Evolutionary conservation across 2,113 vertebrate genomes (phyloP).

Genomic region (Typhlomys cinereus): DNA sequence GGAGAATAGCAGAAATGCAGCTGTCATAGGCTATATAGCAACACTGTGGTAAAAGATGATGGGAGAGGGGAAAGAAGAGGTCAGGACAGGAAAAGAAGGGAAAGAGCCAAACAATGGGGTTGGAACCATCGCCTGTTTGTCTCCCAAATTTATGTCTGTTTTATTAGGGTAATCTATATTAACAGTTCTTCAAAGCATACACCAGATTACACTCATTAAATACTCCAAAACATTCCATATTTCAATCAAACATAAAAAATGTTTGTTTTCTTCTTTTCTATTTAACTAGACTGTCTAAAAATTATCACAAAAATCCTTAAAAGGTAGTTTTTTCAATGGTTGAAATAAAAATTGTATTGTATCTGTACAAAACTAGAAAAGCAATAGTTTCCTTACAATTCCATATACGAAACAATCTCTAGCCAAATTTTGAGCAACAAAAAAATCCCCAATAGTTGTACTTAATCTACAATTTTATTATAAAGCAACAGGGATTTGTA

Average conservation of each 20-base stretch:
- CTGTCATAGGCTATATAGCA: neutral
- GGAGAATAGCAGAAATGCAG: neutral
- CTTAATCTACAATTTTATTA: slow-evolving; percentile 36
- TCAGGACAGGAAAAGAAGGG: no score
- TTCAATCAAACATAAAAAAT: slow-evolving; percentile 51
- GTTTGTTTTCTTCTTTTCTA: slow-evolving; percentile 27
- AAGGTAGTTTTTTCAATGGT: slow-evolving; percentile 30
- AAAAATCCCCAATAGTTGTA: slow-evolving; percentile 18
- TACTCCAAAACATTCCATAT: slow-evolving; percentile 42
- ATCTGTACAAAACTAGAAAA: neutral
- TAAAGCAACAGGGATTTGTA: slow-evolving; percentile 35
- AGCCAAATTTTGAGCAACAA: slow-evolving; percentile 26
- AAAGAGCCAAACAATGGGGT: neutral
- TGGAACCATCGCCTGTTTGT: slow-evolving; percentile 8
- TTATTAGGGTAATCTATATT: slow-evolving; percentile 17
- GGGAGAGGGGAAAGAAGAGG: neutral
- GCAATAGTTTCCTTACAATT: neutral
- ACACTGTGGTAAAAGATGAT: neutral
- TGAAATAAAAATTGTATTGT: neutral
- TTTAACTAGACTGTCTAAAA: slow-evolving; percentile 50
- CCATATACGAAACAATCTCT: slow-evolving; percentile 30
- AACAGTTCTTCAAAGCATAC: slow-evolving; percentile 45
- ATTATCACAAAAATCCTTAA: neutral
- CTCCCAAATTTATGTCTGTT: slow-evolving; percentile 34
- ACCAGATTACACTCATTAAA: slow-evolving; percentile 15